Percentiles rank a stretch among this genome's conserved stretches.
These are phyloP conservation scores for Solen grandis DNA, from an alignment of 1,140 invertebrate genomes.

Conservation along the genomic window DNA sequence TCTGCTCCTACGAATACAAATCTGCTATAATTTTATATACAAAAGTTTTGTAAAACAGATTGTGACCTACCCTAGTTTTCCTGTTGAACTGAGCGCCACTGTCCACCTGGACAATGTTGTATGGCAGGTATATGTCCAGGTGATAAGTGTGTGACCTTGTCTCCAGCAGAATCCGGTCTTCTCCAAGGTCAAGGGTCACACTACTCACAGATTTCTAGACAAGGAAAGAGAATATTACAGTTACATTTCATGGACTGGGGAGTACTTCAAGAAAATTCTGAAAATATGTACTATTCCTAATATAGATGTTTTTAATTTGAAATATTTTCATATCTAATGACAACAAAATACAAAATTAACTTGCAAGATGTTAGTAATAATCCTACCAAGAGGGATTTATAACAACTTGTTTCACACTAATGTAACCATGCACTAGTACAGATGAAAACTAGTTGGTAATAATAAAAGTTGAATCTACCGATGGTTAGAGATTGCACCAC, in stretches of 20 bases:
- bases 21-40: not conserved
- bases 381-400: not conserved
- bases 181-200: slow-evolving; percentile 86
- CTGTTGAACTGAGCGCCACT: slow-evolving; percentile 85
- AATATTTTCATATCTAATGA: too few relatives aligned
- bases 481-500: not conserved
- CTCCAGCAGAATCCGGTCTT: slow-evolving; percentile 87
- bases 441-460: too few relatives aligned
- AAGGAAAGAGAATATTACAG: slow-evolving; percentile 59
- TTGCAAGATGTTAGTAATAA: not conserved
- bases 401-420: too few relatives aligned
- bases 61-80: slow-evolving; percentile 82
- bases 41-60: not conserved
- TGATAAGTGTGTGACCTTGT: slow-evolving; percentile 83
- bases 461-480: not conserved
- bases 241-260: too few relatives aligned
- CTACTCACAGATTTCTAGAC: slow-evolving; percentile 83
- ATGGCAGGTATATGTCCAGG: slow-evolving; percentile 87
- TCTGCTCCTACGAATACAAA: not conserved
- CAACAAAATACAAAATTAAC: too few relatives aligned
- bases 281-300: too few relatives aligned
- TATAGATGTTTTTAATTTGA: too few relatives aligned
- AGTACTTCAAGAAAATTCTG: too few relatives aligned
- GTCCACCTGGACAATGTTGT: slow-evolving; percentile 83
- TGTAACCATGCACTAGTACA: too few relatives aligned